Percentiles rank a stretch among this genome's conserved stretches.
These are phyloP conservation scores for Tethea ocularis DNA, from an alignment of 2,888 invertebrate species.

Conservation along the genomic window DNA sequence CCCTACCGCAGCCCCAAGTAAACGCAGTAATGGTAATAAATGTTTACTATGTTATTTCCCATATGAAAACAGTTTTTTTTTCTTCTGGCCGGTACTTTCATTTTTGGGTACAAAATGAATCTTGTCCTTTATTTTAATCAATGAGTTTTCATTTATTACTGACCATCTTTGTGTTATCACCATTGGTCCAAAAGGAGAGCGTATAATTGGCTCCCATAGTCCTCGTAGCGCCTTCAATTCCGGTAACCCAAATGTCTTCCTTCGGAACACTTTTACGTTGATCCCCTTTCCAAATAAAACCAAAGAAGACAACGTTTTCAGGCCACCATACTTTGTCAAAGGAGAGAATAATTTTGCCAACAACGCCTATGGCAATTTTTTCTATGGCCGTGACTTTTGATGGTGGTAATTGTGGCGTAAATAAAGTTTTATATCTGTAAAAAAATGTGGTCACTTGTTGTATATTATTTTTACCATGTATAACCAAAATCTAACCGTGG, in stretches of 20 bases:
- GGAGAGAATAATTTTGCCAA: conserved; percentile 86
- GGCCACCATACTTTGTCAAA: conserved; percentile 88
- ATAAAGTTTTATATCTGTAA: conserved; percentile 81
- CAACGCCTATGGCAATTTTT: conserved; percentile 85
- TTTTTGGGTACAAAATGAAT: no score
- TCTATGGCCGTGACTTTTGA: conserved; percentile 81
- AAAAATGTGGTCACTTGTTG: conserved; percentile 11
- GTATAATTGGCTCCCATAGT: conserved; percentile 29
- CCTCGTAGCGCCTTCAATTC: conserved; percentile 29
- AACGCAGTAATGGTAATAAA: no score
- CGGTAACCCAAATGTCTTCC: conserved; percentile 32
- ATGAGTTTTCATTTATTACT: conserved; percentile 15
- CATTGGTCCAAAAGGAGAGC: conserved; percentile 38
- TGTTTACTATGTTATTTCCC: no score
- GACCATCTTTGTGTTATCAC: conserved; percentile 37
- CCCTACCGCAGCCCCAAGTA: no score
- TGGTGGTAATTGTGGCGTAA: conserved; percentile 81
- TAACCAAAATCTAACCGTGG: no score
- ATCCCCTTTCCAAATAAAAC: conserved; percentile 53
- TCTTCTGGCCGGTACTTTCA: no score
- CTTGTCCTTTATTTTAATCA: neutral
- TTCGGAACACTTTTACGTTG: conserved; percentile 22
- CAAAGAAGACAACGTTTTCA: conserved; percentile 32
- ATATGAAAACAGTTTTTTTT: no score
- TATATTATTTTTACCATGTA: neutral